A percentile compares a stretch with the other conserved stretches of the same genome.
Evolutionary conservation across 2,113 vertebrate genomes (phyloP).

Genomic region (Xiphophorus hellerii): DNA sequence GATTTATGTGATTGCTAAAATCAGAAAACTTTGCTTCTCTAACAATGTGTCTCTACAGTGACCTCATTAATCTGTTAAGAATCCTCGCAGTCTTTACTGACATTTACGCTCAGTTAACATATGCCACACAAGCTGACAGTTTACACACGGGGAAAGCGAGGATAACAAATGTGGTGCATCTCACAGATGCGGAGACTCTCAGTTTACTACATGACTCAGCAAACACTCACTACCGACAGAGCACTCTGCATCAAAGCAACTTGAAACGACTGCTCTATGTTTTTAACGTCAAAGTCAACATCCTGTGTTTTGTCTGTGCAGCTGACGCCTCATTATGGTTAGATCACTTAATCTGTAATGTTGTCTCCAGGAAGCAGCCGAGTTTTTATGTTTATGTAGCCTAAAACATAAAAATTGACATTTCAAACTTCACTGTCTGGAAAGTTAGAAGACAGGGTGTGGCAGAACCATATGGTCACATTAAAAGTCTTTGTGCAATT

Average conservation of each 20-base stretch:
- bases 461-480: conserved; percentile 49
- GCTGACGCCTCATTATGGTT: conserved; percentile 74
- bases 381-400: conserved; percentile 61
- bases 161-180: conserved; percentile 1
- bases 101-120: conserved; percentile 19
- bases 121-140: conserved; percentile 20
- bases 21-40: neutral
- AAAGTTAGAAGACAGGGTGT: conserved; percentile 61
- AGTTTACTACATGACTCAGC: conserved; percentile 50
- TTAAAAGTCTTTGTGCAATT: conserved; percentile 24
- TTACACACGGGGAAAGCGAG: conserved; percentile 22
- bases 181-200: conserved; percentile 26
- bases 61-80: conserved; percentile 1
- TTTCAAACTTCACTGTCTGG: conserved; percentile 69
- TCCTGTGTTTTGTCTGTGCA: conserved; percentile 73
- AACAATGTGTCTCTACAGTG: neutral
- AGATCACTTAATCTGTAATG: conserved; percentile 76
- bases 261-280: conserved; percentile 55
- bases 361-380: conserved; percentile 68
- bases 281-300: conserved; percentile 73
- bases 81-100: neutral
- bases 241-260: conserved; percentile 58
- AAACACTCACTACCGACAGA: conserved; percentile 34
- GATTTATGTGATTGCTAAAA: neutral
- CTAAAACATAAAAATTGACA: conserved; percentile 75